A percentile compares a stretch with the other conserved stretches of the same genome.
Evolutionary conservation across 2,797 vertebrate species (phyloP).

Genomic region (Cuculus canorus): DNA sequence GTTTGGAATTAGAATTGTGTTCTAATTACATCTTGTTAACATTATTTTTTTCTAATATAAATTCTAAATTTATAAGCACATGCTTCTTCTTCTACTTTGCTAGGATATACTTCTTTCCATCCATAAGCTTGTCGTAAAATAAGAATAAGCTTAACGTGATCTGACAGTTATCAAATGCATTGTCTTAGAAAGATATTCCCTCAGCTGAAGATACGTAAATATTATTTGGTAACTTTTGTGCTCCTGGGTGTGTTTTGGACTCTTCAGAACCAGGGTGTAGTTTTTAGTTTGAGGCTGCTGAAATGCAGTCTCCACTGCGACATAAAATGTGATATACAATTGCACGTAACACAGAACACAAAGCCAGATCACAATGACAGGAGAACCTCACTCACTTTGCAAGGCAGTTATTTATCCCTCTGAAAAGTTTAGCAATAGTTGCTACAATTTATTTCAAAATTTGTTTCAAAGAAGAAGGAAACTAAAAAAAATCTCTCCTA

Average conservation of each 20-base stretch:
- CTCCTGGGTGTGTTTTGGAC: background rate
- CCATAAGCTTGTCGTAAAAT: background rate
- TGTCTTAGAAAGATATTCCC: background rate
- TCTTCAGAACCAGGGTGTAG: background rate
- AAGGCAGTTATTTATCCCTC: background rate
- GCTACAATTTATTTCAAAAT: background rate
- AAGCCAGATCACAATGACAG: background rate
- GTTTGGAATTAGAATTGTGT: background rate
- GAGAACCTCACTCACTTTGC: background rate
- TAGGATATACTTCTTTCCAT: background rate
- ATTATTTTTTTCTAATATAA: background rate
- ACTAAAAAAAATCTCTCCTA: background rate
- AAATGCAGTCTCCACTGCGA: background rate
- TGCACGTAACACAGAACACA: background rate
- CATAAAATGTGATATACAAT: background rate
- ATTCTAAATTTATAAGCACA: background rate
- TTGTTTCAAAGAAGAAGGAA: background rate
- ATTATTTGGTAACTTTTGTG: background rate
- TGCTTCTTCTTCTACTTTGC: background rate
- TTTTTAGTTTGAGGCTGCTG: background rate
- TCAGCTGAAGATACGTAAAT: accelerated
- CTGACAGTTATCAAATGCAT: background rate
- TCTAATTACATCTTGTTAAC: background rate
- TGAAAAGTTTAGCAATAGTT: background rate
- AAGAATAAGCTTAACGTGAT: background rate